phyloP scores from a whole-genome alignment of 2,113 vertebrate species.

The Grallaria varia region DNA sequence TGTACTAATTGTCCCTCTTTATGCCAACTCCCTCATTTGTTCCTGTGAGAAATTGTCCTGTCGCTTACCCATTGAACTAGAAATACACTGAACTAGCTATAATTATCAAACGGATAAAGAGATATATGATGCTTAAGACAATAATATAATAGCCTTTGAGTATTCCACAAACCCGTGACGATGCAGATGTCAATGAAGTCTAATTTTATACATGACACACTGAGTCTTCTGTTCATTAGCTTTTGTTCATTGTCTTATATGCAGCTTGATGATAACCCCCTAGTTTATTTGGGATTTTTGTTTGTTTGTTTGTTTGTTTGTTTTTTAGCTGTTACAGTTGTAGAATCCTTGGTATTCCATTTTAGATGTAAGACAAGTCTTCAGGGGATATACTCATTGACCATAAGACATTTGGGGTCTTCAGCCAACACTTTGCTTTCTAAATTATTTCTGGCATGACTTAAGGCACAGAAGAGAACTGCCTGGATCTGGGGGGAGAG shows the following conservation, averaged over 20 bases:
- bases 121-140: neutral
- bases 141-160: neutral
- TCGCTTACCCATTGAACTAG: neutral
- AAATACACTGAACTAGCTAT: neutral
- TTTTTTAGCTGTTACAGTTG: neutral
- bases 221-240: slow-evolving; percentile 14
- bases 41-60: neutral
- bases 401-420: neutral
- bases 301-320: no score
- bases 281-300: neutral
- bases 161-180: neutral
- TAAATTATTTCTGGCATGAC: neutral
- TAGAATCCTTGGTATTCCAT: neutral
- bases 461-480: neutral
- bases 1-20: neutral
- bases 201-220: slow-evolving; percentile 14
- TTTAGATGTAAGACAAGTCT: neutral
- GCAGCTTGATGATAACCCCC: neutral
- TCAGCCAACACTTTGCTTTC: neutral
- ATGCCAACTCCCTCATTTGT: rapidly evolving
- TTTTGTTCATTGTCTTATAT: slow-evolving; percentile 31
- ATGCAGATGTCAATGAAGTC: neutral
- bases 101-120: neutral
- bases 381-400: neutral
- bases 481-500: neutral